Percentiles rank a stretch among this genome's conserved stretches.
Conservation (phyloP, 92 coral and sea anemone species). For the Micromussa lordhowensis region DNA sequence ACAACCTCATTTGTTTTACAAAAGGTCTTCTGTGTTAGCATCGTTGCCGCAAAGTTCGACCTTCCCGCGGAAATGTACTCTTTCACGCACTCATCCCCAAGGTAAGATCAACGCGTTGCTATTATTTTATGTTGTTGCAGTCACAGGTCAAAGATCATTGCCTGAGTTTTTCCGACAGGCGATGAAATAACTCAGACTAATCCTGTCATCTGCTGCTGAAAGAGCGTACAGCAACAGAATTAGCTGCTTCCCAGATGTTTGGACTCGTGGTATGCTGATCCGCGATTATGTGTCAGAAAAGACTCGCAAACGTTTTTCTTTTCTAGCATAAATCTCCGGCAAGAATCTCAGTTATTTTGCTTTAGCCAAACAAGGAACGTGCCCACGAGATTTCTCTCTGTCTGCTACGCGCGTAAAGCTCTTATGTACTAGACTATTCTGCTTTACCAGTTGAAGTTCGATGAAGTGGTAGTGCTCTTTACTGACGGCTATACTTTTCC, state of each 20-base stretch:
- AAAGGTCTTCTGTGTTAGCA: conserved; percentile 60
- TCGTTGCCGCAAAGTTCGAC: conserved; percentile 10
- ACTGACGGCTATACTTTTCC: not conserved
- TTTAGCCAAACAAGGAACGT: not conserved
- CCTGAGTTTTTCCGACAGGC: not conserved
- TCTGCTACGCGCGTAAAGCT: not conserved
- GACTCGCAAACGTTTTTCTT: not conserved
- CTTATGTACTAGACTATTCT: not conserved
- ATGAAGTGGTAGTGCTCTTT: not conserved
- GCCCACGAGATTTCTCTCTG: not conserved
- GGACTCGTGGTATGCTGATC: not conserved
- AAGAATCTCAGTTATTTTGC: not conserved
- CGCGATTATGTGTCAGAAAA: not conserved
- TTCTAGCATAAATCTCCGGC: not conserved
- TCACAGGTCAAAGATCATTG: not conserved
- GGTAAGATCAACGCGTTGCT: not conserved
- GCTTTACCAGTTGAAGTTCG: not conserved
- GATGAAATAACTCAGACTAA: not conserved
- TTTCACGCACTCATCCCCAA: not conserved
- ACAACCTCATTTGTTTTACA: conserved; percentile 67
- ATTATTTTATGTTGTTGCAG: not conserved
- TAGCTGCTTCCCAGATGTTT: not conserved
- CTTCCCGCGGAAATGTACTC: conserved; percentile 17
- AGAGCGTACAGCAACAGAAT: not conserved
- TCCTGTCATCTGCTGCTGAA: not conserved